Percentiles rank a stretch among this genome's conserved stretches.
These are phyloP conservation scores for Penaeus indicus DNA, from an alignment of 1,140 invertebrate genomes.

Conservation along the genomic window DNA sequence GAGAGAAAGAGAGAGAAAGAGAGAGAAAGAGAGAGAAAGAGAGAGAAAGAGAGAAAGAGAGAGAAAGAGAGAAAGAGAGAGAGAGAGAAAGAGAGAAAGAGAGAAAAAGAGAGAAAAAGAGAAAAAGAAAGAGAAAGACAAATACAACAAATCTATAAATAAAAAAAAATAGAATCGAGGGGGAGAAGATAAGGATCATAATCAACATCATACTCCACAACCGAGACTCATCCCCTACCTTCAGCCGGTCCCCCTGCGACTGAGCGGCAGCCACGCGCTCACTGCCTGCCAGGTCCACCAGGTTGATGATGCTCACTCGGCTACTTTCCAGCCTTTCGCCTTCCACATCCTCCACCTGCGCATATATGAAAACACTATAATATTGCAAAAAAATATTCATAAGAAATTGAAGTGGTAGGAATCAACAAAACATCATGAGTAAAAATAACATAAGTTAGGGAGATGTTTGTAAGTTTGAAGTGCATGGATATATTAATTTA, in stretches of 20 bases:
- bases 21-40: too few species aligned
- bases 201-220: not conserved
- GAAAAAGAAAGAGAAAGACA: too few species aligned
- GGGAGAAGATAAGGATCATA: not conserved
- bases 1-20: too few species aligned
- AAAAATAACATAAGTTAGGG: too few species aligned
- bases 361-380: not conserved
- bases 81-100: too few species aligned
- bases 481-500: not conserved
- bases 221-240: constrained; percentile 71
- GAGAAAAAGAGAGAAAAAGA: too few species aligned
- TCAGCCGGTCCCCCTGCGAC: constrained; percentile 80
- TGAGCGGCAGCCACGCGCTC: constrained; percentile 80
- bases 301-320: constrained; percentile 81
- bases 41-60: too few species aligned
- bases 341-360: constrained; percentile 70
- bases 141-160: too few species aligned
- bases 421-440: too few species aligned
- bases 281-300: constrained; percentile 89
- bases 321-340: constrained; percentile 70
- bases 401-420: not conserved
- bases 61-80: too few species aligned
- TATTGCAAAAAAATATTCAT: not conserved
- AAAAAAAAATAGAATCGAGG: too few species aligned
- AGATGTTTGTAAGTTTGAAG: too few species aligned